phyloP scores from a whole-genome alignment of 2,888 invertebrate species.

The Pelosia muscerda region DNA sequence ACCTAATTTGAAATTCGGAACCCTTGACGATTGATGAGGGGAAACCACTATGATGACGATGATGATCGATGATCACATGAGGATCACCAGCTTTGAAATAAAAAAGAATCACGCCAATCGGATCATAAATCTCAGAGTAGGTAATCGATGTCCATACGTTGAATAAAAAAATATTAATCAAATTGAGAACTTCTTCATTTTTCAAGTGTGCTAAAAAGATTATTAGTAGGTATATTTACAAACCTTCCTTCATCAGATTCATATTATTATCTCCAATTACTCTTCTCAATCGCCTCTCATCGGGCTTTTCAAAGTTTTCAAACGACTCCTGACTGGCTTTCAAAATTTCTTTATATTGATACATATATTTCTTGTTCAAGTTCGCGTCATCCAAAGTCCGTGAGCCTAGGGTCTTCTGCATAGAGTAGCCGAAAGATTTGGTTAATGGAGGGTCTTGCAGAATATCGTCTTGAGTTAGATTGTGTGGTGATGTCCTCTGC shows the following conservation, averaged over 20 bases:
- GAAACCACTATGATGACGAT: no score
- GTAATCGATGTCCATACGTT: no score
- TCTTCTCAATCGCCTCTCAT: constrained; percentile 53
- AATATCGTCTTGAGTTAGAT: constrained; percentile 16
- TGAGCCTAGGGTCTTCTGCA: constrained; percentile 42
- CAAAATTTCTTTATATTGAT: constrained; percentile 67
- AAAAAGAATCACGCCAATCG: no score
- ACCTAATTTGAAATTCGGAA: no score
- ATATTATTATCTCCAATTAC: constrained; percentile 55
- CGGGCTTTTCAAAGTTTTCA: constrained; percentile 53
- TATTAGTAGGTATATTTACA: not conserved
- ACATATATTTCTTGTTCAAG: constrained; percentile 59
- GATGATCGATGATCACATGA: no score
- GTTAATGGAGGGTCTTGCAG: constrained; percentile 56
- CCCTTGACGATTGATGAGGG: no score
- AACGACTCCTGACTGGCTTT: constrained; percentile 62
- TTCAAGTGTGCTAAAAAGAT: not conserved
- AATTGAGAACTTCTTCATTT: no score
- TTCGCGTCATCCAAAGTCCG: constrained; percentile 52
- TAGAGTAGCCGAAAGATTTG: constrained; percentile 61
- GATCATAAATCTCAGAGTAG: no score
- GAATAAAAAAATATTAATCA: no score
- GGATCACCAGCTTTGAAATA: no score
- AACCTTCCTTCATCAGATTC: constrained; percentile 59
- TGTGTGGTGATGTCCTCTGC: constrained; percentile 24